These are phyloP conservation scores for Oxyteleia sp. DNA, from an alignment of 2,888 invertebrate genomes.

Conservation along the genomic window DNA sequence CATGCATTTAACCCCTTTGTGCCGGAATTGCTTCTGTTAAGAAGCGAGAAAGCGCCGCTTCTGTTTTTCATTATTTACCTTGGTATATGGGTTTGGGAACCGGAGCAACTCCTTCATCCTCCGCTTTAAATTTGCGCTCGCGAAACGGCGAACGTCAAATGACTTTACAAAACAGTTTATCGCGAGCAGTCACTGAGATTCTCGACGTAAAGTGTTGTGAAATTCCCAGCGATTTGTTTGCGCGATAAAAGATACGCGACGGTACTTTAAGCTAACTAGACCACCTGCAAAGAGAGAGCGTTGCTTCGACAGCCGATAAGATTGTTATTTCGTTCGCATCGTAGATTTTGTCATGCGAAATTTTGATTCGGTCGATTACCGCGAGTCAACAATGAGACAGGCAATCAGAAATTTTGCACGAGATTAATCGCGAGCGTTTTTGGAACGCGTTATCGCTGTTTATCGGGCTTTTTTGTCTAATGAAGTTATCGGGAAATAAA, in stretches of 20 bases:
- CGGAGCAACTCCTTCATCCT: constrained; percentile 5
- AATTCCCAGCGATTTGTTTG: constrained; percentile 12
- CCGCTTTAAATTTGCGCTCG: constrained; percentile 15
- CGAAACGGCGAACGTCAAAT: constrained; percentile 6
- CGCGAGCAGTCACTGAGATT: constrained; percentile 7
- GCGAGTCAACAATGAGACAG: constrained; percentile 45
- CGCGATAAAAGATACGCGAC: constrained; percentile 8
- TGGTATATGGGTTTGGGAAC: constrained; percentile 22
- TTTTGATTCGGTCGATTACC: constrained; percentile 37
- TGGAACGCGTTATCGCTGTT: constrained; percentile 35
- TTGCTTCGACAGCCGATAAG: not conserved
- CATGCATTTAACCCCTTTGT: constrained; percentile 63
- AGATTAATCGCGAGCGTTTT: constrained; percentile 34
- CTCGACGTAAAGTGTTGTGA: not conserved
- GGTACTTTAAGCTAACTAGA: constrained; percentile 15
- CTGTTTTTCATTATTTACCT: constrained; percentile 67
- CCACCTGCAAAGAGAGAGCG: constrained; percentile 42
- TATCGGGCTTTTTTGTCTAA: constrained; percentile 36
- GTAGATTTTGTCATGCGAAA: constrained; percentile 4
- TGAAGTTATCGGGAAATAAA: constrained; percentile 35
- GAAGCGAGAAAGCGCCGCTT: constrained; percentile 54
- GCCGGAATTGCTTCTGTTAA: constrained; percentile 48
- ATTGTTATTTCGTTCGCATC: constrained; percentile 21
- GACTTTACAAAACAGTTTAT: constrained; percentile 29
- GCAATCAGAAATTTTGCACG: constrained; percentile 30